Evolutionary conservation across 92 coral and sea anemone species (phyloP).

Genomic region (Parazoanthus darwini): DNA sequence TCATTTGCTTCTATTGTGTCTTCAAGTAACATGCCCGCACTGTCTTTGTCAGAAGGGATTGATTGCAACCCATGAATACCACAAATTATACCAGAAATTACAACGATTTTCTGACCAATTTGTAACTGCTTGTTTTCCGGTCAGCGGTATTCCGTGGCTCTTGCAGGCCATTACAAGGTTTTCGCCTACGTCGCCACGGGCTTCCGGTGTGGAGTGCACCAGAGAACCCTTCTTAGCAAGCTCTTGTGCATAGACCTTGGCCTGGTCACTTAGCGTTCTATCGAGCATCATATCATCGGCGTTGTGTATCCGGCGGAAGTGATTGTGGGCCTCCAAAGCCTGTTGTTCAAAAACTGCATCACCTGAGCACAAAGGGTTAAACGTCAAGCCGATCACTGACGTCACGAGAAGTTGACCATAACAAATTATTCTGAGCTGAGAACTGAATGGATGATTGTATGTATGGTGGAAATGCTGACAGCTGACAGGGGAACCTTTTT

Average conservation of each 20-base stretch:
- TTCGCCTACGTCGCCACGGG: constrained; percentile 75
- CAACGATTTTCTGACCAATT: constrained; percentile 60
- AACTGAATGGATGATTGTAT: no score
- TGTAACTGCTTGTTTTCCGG: constrained; percentile 73
- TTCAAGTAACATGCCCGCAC: no score
- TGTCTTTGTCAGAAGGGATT: no score
- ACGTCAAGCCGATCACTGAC: neutral
- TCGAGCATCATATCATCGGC: constrained; percentile 60
- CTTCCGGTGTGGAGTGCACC: constrained; percentile 64
- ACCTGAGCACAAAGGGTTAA: constrained; percentile 19
- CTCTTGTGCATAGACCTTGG: constrained; percentile 71
- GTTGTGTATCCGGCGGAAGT: constrained; percentile 70
- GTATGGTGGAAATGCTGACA: no score
- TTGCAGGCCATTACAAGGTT: constrained; percentile 86
- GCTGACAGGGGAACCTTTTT: no score
- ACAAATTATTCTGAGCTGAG: no score
- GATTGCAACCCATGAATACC: no score
- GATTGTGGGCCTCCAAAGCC: constrained; percentile 69
- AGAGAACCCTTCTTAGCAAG: constrained; percentile 71
- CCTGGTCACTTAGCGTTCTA: constrained; percentile 60
- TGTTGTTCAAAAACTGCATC: constrained; percentile 63
- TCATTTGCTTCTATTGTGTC: no score
- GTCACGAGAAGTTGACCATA: neutral
- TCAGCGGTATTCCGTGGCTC: constrained; percentile 62
- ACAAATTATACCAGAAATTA: no score